Percentiles rank a stretch among this genome's conserved stretches.
Evolutionary conservation across 2,888 invertebrate species (phyloP).

Genomic region (Hyles lineata): DNA sequence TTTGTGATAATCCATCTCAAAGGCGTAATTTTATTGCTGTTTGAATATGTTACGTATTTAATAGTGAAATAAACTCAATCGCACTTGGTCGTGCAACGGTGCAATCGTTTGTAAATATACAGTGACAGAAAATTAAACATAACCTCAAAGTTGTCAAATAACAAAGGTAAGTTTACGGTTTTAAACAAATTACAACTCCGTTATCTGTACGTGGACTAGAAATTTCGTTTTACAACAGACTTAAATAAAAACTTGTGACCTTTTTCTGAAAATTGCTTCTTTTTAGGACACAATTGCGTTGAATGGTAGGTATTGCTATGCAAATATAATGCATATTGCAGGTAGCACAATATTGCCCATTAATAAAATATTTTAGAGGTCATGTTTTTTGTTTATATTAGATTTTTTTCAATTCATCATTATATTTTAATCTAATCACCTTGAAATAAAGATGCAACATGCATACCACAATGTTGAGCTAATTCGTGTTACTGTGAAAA

Average conservation of each 20-base stretch:
- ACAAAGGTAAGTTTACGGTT: slow-evolving; percentile 44
- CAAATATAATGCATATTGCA: not conserved
- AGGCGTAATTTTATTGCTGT: not conserved
- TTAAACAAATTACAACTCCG: not conserved
- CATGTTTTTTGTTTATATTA: not conserved
- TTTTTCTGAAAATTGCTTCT: not conserved
- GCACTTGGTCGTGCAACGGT: slow-evolving; percentile 26
- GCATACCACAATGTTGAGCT: not conserved
- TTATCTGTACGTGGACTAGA: not conserved
- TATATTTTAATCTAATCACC: too few relatives aligned
- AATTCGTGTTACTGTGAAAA: not conserved
- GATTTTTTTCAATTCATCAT: not conserved
- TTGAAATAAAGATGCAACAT: not conserved
- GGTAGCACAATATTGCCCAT: not conserved
- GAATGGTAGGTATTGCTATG: not conserved
- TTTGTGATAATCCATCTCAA: not conserved
- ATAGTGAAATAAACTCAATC: not conserved
- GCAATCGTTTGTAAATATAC: slow-evolving; percentile 30
- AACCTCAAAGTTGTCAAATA: slow-evolving; percentile 55
- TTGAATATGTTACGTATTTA: not conserved
- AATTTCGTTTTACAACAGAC: not conserved
- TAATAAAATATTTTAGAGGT: not conserved
- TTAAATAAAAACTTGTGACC: not conserved
- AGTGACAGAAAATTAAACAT: slow-evolving; percentile 39
- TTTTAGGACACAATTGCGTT: not conserved